phyloP scores from a whole-genome alignment of 2,888 invertebrate genomes.

The Notodonta ziczac region DNA sequence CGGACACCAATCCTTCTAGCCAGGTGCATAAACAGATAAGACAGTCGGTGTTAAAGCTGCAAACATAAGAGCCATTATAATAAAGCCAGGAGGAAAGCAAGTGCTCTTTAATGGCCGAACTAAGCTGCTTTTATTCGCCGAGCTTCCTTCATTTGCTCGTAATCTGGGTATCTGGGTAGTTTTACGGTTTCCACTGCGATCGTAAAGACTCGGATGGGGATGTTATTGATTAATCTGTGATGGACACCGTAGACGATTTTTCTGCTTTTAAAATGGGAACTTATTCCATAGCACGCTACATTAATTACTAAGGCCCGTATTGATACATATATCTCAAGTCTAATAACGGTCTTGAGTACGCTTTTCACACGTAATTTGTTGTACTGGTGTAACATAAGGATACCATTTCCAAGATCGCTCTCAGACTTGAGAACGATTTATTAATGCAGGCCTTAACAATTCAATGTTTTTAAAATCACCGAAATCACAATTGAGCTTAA shows the following conservation, averaged over 20 bases:
- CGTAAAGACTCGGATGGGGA: slow-evolving; percentile 24
- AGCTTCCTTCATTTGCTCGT: slow-evolving; percentile 30
- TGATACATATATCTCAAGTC: no score
- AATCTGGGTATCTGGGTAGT: slow-evolving; percentile 19
- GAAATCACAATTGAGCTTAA: no score
- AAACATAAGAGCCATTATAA: slow-evolving; percentile 24
- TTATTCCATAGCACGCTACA: no score
- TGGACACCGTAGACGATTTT: neutral
- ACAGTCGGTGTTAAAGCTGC: slow-evolving; percentile 16
- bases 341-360: no score
- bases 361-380: no score
- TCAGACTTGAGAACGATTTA: no score
- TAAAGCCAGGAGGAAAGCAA: slow-evolving; percentile 17
- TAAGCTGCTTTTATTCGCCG: slow-evolving; percentile 25
- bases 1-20: neutral
- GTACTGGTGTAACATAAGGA: no score
- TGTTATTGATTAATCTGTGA: slow-evolving; percentile 29
- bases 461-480: no score
- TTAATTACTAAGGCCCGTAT: no score
- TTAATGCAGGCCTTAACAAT: no score
- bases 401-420: no score
- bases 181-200: slow-evolving; percentile 23
- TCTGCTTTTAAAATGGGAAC: no score
- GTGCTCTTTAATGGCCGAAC: slow-evolving; percentile 25
- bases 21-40: slow-evolving; percentile 4